Conservation (phyloP, 2,797 vertebrate genomes). For the Octomys mimax region DNA sequence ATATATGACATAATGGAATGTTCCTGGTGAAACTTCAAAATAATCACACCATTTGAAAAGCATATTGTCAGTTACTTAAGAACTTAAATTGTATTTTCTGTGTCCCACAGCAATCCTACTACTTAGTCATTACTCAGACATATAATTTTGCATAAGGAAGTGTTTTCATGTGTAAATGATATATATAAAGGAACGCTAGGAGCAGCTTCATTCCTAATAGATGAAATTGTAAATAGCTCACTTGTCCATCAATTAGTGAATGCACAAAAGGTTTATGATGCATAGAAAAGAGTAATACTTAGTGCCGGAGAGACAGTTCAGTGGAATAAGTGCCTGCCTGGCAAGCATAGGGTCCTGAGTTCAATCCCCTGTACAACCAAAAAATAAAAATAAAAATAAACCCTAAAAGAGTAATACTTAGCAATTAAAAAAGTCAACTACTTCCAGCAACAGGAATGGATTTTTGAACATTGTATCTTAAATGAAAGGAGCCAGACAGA, state of each 20-base stretch:
- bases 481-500: background rate
- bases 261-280: background rate
- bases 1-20: background rate
- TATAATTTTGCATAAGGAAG: background rate
- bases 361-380: too few species aligned
- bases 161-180: background rate
- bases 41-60: background rate
- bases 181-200: background rate
- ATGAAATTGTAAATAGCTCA: background rate
- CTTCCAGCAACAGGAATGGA: background rate
- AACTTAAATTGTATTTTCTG: background rate
- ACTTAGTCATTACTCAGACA: background rate
- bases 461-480: background rate
- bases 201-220: background rate
- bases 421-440: background rate
- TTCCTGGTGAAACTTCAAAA: background rate
- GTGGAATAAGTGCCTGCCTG: too few species aligned
- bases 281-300: background rate
- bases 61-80: background rate
- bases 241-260: background rate
- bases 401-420: background rate
- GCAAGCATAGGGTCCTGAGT: too few species aligned
- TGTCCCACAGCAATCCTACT: background rate
- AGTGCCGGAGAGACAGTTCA: too few species aligned
- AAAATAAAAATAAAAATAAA: too few species aligned